These are phyloP conservation scores for Mus spretus DNA, from an alignment of 2,797 vertebrate species.

Conservation along the genomic window DNA sequence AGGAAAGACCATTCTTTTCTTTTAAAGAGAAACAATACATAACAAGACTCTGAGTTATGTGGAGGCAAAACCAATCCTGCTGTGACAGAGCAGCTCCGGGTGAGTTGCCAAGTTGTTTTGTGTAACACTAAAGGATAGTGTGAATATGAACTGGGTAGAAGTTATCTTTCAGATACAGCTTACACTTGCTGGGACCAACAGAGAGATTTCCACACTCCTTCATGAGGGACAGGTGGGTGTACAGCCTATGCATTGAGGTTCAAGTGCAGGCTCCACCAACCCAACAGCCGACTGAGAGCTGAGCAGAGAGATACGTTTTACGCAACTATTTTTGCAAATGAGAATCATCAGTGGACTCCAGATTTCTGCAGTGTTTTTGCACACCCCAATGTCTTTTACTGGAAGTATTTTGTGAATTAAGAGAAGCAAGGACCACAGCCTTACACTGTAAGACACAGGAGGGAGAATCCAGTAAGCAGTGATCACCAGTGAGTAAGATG, in stretches of 20 bases:
- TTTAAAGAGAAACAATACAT: slow-evolving; percentile 28
- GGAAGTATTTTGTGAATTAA: background rate
- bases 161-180: slow-evolving; percentile 1
- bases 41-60: background rate
- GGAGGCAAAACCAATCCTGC: background rate
- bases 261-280: background rate
- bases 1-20: background rate
- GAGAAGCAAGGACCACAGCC: background rate
- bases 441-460: background rate
- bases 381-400: background rate
- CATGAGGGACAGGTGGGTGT: background rate
- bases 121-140: background rate
- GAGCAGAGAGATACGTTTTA: background rate
- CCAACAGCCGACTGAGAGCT: background rate
- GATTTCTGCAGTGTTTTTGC: background rate
- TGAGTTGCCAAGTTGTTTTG: background rate
- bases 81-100: background rate
- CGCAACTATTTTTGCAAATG: background rate
- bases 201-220: background rate
- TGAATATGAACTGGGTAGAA: background rate
- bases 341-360: background rate
- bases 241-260: background rate
- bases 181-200: background rate
- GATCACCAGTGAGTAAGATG: too few relatives aligned
- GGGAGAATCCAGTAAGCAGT: background rate